Evolutionary conservation across 2,797 vertebrate genomes (phyloP).

Genomic region (Cryptoblepharus egeriae): DNA sequence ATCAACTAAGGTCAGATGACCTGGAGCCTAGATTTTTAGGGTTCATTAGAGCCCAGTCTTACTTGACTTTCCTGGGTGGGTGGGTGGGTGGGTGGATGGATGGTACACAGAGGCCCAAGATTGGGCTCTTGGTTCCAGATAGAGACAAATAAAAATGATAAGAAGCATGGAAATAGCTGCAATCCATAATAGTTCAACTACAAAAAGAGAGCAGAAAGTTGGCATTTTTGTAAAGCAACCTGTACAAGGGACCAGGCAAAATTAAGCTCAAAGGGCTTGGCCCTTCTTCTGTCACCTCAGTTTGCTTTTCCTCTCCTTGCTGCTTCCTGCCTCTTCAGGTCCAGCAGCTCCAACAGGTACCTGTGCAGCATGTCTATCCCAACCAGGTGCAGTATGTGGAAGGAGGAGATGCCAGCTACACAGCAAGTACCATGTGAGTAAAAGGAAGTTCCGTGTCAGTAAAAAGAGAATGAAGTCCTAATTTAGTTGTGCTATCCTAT

Average conservation of each 20-base stretch:
- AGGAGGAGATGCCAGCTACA: constrained; percentile 86
- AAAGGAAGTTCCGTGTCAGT: constrained; percentile 89
- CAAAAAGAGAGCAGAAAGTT: neutral
- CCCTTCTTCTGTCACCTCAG: neutral
- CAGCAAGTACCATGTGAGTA: constrained; percentile 91
- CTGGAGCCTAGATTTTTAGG: neutral
- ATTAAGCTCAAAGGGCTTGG: neutral
- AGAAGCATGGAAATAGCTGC: neutral
- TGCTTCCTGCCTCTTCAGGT: constrained; percentile 61
- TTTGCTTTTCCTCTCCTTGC: constrained; percentile 2
- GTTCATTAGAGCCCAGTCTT: too few relatives aligned
- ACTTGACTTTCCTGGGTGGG: too few relatives aligned
- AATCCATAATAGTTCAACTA: neutral
- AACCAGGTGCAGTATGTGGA: constrained; percentile 92
- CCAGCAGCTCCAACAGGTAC: constrained; percentile 91
- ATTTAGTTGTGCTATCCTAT: neutral
- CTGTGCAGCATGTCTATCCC: constrained; percentile 87
- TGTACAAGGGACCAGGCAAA: too few relatives aligned
- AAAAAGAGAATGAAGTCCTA: neutral
- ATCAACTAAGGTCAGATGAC: neutral
- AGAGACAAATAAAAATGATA: neutral
- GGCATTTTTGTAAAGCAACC: neutral
- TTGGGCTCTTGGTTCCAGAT: too few relatives aligned
- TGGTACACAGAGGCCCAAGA: too few relatives aligned
- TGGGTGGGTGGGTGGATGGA: too few relatives aligned